These are phyloP conservation scores for Pinctada fucata DNA, from an alignment of 2,888 invertebrate genomes.

Conservation along the genomic window DNA sequence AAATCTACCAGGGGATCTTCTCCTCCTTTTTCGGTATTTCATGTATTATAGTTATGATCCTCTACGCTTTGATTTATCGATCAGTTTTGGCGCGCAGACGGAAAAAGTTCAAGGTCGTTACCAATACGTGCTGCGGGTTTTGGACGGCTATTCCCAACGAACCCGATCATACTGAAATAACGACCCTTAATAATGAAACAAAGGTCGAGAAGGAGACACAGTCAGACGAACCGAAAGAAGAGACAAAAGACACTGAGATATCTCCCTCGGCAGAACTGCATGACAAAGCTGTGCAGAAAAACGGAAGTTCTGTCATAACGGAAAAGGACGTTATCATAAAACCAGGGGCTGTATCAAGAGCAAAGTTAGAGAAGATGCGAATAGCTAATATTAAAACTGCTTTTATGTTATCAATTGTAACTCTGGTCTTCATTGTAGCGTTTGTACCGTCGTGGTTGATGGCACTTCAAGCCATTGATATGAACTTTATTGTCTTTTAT, in stretches of 20 bases:
- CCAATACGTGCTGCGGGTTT: slow-evolving; percentile 53
- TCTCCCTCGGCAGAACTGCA: slow-evolving; percentile 8
- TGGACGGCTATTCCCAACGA: slow-evolving; percentile 43
- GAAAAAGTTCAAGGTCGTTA: slow-evolving; percentile 49
- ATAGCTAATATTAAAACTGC: slow-evolving; percentile 76
- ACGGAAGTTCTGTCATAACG: slow-evolving; percentile 32
- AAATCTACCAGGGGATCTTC: slow-evolving; percentile 68
- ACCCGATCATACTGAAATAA: slow-evolving; percentile 54
- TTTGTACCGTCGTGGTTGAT: slow-evolving; percentile 75
- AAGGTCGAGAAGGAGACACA: slow-evolving; percentile 30
- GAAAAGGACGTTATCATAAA: slow-evolving; percentile 47
- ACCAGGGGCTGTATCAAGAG: slow-evolving; percentile 54
- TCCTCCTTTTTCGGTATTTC: slow-evolving; percentile 70
- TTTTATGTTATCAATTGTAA: slow-evolving; percentile 76
- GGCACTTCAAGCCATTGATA: slow-evolving; percentile 63
- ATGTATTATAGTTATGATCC: slow-evolving; percentile 71
- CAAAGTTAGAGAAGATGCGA: slow-evolving; percentile 66
- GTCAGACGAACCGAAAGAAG: slow-evolving; percentile 22
- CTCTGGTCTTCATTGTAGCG: slow-evolving; percentile 75
- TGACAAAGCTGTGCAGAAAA: slow-evolving; percentile 41
- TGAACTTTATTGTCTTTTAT: slow-evolving; percentile 73
- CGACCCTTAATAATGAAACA: slow-evolving; percentile 47
- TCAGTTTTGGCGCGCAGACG: slow-evolving; percentile 52
- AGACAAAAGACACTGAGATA: slow-evolving; percentile 28
- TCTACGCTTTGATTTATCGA: slow-evolving; percentile 72